Evolutionary conservation across 1,140 invertebrate species (phyloP), one percentile per base, ranked within the genome.

Genomic region (Microplitis mediator): DNA sequence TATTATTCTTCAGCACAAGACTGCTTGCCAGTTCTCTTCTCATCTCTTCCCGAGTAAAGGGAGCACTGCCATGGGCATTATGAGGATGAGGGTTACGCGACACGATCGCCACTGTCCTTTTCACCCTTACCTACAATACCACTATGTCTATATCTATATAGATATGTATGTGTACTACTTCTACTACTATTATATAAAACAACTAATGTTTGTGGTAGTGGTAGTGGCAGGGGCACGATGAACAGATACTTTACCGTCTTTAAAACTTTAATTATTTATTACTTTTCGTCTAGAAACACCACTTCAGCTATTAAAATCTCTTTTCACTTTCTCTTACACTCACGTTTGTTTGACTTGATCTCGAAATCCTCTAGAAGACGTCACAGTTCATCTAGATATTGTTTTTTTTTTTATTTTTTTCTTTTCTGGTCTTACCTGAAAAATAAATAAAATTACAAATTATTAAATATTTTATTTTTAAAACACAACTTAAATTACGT

Each of bases 211-310:
- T 45, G 39, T 45, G 39, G 11, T 45, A 11, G 39, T 45, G 39
- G 6, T 23, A 23, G 23, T 23, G 23, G 23, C 2, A 23, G 39
- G 6, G 2, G 39, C 2, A 45, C 4, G 39, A 45, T 45, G 39
- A 11, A 9, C 39, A 45, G 39, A 11, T 69, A 36, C 45, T 36
- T 36, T 9, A 3, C 65, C 65, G 16, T 31, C 52, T 14, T 79
- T 78, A 79, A 72, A 36, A 74, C 81, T 80, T 85, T 79, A 84
- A 86, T 86, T 84, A 86, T 86, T 86, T 82, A 79, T 74, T 66
- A 76, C 34, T 77, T 78, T 81, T 84, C 83, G 85, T 86, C 84
- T 85, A 84, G 79, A 83, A 72, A 71, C 56, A 64, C 69, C 69
- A 72, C 72, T 76, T 74, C 75, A 73, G 68, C 74, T 70, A 71